Base-by-base conservation (phyloP, 2,797 vertebrate genomes). In the Poecilia picta region DNA sequence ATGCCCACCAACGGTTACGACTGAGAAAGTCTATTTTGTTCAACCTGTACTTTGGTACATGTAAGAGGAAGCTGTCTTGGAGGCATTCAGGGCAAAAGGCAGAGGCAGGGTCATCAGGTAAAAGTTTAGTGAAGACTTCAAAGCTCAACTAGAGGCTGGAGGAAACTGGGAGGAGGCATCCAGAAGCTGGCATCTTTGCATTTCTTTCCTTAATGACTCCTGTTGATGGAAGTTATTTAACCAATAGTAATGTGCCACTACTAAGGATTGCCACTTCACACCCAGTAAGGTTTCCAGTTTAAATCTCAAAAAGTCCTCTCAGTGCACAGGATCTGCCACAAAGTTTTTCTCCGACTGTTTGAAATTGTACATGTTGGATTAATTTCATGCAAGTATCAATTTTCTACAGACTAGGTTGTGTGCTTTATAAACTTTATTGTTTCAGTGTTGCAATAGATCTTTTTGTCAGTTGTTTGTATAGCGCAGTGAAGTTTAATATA, bases 11-110 rank as follows among this genome's bases (percentile, higher is more conserved):
- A 89, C 86, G 85, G 89, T 85, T 88, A 84, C 82, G 80, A 85
- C 87, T 83, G 78, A 91, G 89, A 91, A 87, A 91, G 85, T 93
- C 74, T 1, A 81, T 80, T 87, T 89, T 90, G 89, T 90, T 85
- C 68, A 45, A 76, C 20, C 75, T 85, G 81, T 81, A 83, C 75
- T 84, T 59, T 79, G 74, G 82, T 80, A 8, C 78, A 78, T 79
- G 79, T 84, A 82, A 72, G 78, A 80, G 80, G 74, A 75, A 7
- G 41, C 41, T 68, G 45, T 4, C 25, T 64, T 20, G 31, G 13
- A 49, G 51, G 79, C 79, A 82, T 74, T 81, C 76, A 82, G 79
- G 77, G 53, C 51, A 87, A 89, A 88, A 91, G 85, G 79, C 86
- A 87, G 74, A 87, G 79, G 73, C 70, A 0, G 80, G 85, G 81